Base-by-base conservation (phyloP, 2,888 invertebrate genomes). In the Lordiphosa fenestrarum region DNA sequence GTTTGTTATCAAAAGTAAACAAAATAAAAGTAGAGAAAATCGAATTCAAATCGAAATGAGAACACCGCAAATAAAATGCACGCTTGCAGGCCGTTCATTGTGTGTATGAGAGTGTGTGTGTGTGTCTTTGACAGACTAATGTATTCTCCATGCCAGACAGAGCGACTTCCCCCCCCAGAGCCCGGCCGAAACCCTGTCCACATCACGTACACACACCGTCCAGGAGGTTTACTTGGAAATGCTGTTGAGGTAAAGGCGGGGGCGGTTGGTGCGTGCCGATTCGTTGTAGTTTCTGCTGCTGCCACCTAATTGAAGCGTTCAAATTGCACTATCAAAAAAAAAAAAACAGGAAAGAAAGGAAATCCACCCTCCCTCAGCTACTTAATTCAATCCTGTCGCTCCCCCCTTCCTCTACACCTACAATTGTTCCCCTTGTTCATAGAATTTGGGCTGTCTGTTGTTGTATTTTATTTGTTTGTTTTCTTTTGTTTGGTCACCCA, bases 271-370 rank as follows among this genome's bases (percentile, higher is more conserved):
- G 53, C 44, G 55, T 58, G 38, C 12, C 38, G 37, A 30, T 42
- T 62, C 52, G 58, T 58, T 66, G 51, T 51, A 25, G 42, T 47
- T 55, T 42, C 53, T 56, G 54, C 53, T 70, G 65, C 47, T 71
- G 80, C 75, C 75, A 71, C 66, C 60, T 69, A 63, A 71, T 78
- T 78, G 61, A 74, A 56, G 56, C 61, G 64, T 64, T 77, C 51
- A 62, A 73, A 73, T 61, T 74, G 72, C 75, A 60, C 49, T 55
- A 39, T 49, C 42, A 40, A 33, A 13, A 7, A 25, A 42, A 25
- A 42, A 33, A 38, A 37, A 12, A 21, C 1, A 15, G 15, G 15
- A 15, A 21, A 39, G n/a, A 15, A 44, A 36, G 39, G 48, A 37
- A 35, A 60, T 36, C 61, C 41, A 64, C 64, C 61, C 41, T 35